Evolutionary conservation across 1,140 invertebrate genomes (phyloP).

Genomic region (Drosophila pachea): DNA sequence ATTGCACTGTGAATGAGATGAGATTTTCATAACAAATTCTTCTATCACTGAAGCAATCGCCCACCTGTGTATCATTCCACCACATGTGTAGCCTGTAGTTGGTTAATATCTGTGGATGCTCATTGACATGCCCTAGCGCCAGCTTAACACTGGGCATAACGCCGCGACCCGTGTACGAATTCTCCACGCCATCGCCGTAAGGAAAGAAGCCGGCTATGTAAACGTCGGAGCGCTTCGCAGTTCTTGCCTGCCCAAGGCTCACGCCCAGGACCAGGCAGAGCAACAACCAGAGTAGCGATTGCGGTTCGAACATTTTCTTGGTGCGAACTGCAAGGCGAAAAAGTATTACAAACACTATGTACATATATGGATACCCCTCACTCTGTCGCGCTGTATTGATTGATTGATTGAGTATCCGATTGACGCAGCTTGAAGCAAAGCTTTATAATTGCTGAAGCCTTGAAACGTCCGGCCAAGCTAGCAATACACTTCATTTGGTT

Average conservation of each 20-base stretch:
- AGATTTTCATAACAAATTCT: not conserved
- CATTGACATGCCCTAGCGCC: constrained; percentile 95
- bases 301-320: constrained; percentile 49
- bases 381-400: too few species aligned
- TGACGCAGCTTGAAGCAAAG: too few species aligned
- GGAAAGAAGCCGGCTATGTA: constrained; percentile 96
- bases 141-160: constrained; percentile 96
- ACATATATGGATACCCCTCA: too few species aligned
- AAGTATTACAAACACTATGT: too few species aligned
- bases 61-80: constrained; percentile 97
- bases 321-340: constrained; percentile 32
- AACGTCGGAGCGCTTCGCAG: constrained; percentile 82
- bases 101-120: constrained; percentile 88
- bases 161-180: constrained; percentile 88
- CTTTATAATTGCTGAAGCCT: constrained; percentile 2
- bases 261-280: constrained; percentile 24
- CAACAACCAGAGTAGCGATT: constrained; percentile 19
- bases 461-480: constrained; percentile 14
- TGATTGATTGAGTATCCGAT: too few species aligned
- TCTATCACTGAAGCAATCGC: constrained; percentile 22
- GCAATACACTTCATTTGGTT: constrained; percentile 18
- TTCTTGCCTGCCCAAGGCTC: constrained; percentile 35
- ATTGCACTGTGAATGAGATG: constrained; percentile 89
- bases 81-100: constrained; percentile 95
- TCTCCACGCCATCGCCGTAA: constrained; percentile 87